Conservation (phyloP, 2,113 vertebrate species). For the Boulengeromyrus knoepffleri region DNA sequence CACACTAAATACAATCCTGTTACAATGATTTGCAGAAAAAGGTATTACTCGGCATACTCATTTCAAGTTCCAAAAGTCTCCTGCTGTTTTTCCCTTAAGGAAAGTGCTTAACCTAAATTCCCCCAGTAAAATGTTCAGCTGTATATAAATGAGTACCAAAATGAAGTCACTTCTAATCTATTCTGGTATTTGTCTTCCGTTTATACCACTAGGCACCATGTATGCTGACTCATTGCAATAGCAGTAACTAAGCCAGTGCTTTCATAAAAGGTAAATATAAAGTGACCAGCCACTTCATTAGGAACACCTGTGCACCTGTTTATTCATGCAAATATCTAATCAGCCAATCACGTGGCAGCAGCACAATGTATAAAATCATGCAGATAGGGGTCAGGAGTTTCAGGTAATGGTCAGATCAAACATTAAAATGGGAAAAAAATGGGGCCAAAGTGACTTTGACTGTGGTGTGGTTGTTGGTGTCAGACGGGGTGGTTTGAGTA, state of each 20-base stretch:
- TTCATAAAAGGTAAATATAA: not conserved
- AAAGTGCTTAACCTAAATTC: not conserved
- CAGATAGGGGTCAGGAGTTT: not conserved
- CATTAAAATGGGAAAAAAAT: not conserved
- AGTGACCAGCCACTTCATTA: not conserved
- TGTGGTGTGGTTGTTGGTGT: not conserved
- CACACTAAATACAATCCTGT: not conserved
- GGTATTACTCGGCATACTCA: not conserved
- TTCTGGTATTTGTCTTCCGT: not conserved
- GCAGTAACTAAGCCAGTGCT: not conserved
- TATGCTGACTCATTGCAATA: not conserved
- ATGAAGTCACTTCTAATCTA: not conserved
- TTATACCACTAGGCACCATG: not conserved
- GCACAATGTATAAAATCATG: not conserved
- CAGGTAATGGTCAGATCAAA: not conserved
- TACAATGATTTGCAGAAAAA: not conserved
- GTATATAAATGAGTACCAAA: not conserved
- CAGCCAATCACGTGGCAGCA: not conserved
- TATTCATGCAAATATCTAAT: not conserved
- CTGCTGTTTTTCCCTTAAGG: not conserved
- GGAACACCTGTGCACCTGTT: not conserved
- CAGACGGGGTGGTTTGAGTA: not conserved
- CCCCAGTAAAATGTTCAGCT: not conserved
- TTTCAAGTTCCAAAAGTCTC: not conserved
- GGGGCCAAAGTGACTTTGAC: not conserved